These are phyloP conservation scores for Tolmerus cingulatus DNA, from an alignment of 2,888 invertebrate genomes.

Conservation along the genomic window DNA sequence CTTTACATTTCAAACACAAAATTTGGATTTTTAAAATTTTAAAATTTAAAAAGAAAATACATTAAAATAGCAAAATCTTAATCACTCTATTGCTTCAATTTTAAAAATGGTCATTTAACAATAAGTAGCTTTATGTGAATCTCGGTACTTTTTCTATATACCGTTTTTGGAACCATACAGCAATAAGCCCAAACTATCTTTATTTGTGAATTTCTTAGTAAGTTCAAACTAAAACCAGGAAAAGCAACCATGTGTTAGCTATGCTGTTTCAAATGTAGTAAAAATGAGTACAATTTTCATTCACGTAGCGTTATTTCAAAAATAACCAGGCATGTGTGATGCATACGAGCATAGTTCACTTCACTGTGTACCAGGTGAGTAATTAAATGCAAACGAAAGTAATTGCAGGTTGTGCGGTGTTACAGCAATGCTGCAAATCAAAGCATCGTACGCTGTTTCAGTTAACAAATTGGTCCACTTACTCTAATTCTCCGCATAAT, in stretches of 20 bases:
- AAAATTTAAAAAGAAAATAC: too few species aligned
- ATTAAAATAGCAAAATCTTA: too few species aligned
- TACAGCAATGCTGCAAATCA: not conserved
- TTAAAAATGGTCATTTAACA: too few species aligned
- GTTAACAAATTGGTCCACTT: not conserved
- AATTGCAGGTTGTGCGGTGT: not conserved
- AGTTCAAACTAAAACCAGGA: too few species aligned
- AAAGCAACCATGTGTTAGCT: not conserved
- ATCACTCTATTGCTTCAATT: too few species aligned
- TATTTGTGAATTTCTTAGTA: too few species aligned
- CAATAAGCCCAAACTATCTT: too few species aligned
- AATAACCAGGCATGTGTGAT: not conserved
- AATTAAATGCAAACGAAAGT: not conserved
- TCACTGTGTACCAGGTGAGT: not conserved
- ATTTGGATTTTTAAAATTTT: too few species aligned
- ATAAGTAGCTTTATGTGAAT: too few species aligned
- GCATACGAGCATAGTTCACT: not conserved
- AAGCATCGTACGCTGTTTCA: not conserved
- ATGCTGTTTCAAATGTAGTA: not conserved
- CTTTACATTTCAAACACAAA: too few species aligned
- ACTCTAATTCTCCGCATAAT: not conserved
- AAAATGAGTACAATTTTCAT: not conserved
- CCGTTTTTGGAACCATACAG: too few species aligned
- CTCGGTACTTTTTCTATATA: too few species aligned
- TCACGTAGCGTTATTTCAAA: not conserved